A percentile compares a stretch with the other conserved stretches of the same genome.
Conservation (phyloP, 2,797 vertebrate genomes). For the Galagoides demidoff region DNA sequence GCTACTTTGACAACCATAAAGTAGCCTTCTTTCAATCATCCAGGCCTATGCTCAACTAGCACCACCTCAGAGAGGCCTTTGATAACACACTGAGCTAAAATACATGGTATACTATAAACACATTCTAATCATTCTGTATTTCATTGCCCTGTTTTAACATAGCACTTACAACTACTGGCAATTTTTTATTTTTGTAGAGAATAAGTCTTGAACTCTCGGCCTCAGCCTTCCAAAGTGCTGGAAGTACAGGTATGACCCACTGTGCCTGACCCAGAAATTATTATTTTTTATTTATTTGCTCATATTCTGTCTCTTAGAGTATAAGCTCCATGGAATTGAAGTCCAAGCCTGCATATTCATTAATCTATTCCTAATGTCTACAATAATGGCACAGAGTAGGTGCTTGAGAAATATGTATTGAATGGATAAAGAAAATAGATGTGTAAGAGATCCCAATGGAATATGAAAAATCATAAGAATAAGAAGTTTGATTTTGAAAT, state of each 20-base stretch:
- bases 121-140: neutral
- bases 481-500: neutral
- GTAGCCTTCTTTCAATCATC: neutral
- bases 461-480: neutral
- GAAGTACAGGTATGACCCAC: too few species aligned
- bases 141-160: neutral
- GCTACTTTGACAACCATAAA: too few species aligned
- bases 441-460: neutral
- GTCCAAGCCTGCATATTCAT: neutral
- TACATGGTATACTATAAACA: too few species aligned
- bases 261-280: neutral
- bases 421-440: neutral
- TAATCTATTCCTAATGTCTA: neutral
- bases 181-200: neutral
- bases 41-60: neutral
- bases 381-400: neutral
- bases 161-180: neutral
- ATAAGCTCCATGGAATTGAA: neutral
- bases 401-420: neutral
- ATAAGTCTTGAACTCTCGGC: too few species aligned
- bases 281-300: neutral
- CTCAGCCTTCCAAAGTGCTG: too few species aligned
- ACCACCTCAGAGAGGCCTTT: neutral
- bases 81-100: neutral
- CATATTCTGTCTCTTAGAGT: neutral